These are phyloP conservation scores for Nematopogon swammerdamellus DNA, from an alignment of 2,888 invertebrate species.

Conservation along the genomic window DNA sequence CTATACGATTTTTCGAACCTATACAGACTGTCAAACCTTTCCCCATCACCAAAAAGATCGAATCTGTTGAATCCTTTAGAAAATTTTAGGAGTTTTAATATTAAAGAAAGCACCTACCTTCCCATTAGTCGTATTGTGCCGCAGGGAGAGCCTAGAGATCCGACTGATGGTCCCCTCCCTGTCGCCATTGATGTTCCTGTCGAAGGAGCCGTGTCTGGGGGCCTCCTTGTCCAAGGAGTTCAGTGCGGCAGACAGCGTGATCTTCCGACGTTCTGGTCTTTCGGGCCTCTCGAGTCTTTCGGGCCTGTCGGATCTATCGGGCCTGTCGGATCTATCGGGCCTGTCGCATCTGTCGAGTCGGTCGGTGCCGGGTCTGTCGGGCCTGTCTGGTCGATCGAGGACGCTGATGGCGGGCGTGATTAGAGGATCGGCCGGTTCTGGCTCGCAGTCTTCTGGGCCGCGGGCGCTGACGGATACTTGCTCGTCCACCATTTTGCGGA, in stretches of 20 bases:
- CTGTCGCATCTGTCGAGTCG: constrained; percentile 31
- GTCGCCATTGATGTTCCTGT: constrained; percentile 27
- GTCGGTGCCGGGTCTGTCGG: constrained; percentile 27
- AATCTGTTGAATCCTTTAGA: too few relatives aligned
- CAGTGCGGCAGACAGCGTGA: constrained; percentile 22
- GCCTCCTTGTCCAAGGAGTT: constrained; percentile 37
- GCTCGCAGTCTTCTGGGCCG: constrained; percentile 53
- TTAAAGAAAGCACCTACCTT: constrained; percentile 44
- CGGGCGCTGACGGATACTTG: constrained; percentile 68
- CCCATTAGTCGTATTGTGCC: constrained; percentile 29
- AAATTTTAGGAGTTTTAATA: too few relatives aligned
- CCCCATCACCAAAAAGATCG: too few relatives aligned
- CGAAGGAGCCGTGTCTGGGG: constrained; percentile 38
- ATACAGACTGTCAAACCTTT: constrained; percentile 1
- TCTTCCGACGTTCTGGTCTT: constrained; percentile 15
- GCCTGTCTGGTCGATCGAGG: constrained; percentile 27
- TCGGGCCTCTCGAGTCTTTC: constrained; percentile 14
- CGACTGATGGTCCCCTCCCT: constrained; percentile 44
- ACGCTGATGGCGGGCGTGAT: constrained; percentile 52
- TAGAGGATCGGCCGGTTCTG: constrained; percentile 50
- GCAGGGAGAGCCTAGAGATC: constrained; percentile 30
- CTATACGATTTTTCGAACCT: too few relatives aligned
- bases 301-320: constrained; percentile 13
- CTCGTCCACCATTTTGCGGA: constrained; percentile 88
- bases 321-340: constrained; percentile 13